Base-by-base conservation (phyloP, 2,888 invertebrate species). In the Chymomyza caudatula region DNA sequence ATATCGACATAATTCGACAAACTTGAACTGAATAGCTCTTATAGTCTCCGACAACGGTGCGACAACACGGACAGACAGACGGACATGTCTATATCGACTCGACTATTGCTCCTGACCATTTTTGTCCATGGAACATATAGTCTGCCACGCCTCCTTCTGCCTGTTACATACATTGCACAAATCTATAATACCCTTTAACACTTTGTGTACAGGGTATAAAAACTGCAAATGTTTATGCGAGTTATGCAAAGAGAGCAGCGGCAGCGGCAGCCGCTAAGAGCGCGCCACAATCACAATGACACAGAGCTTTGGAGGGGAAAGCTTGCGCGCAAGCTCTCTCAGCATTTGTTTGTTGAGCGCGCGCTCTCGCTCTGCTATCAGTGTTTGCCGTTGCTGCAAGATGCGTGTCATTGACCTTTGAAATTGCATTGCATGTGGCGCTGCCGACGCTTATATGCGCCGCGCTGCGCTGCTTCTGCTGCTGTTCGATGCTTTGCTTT, bases 351-450 rank as follows among this genome's bases (percentile, higher is more conserved):
- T 37, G 11, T 19, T 43, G 19, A 64, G 63, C 63, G 64, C 73
- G 69, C 71, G 67, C 49, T 58, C 42, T 64, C 70, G 29, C 64
- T 73, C 56, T 65, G 59, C 19, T 67, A 23, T 61, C 23, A 47
- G 29, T 47, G 44, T 17, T 47, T 59, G 43, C 17, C 56, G 29
- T 42, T 67, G 79, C 67, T 76, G 79, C 76, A 74, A 61, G 76
- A 67, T 70, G 78, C 66, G 79, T 77, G 87, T 76, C 80, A 81
- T 84, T 87, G 87, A 84, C 86, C 84, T 82, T 84, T 86, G 85
- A 75, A 84, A 76, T 76, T 76, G 83, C 73, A 86, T 87, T 87
- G 79, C 85, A 76, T 73, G 74, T 86, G 76, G 71, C 72, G 74
- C 58, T 69, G 74, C 64, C 65, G 69, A 62, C 68, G 67, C 65